phyloP scores from a whole-genome alignment of 2,888 invertebrate genomes.

The Ochlodes sylvanus region DNA sequence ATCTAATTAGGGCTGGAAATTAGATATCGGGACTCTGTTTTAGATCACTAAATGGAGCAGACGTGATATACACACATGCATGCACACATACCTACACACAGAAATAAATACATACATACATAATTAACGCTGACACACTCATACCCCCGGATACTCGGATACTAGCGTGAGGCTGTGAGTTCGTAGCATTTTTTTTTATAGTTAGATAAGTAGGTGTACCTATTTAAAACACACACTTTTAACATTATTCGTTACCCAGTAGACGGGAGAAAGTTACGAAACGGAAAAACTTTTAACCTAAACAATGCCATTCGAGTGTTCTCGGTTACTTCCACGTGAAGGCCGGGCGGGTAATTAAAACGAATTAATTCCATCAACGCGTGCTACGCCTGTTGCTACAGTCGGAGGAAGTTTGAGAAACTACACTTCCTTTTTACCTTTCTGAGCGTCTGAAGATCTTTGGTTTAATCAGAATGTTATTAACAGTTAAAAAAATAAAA shows the following conservation, averaged over 20 bases:
- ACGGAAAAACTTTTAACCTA: conserved; percentile 9
- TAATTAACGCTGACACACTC: no score
- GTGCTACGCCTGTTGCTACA: not conserved
- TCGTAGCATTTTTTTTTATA: not conserved
- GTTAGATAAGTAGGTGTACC: no score
- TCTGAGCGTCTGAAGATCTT: not conserved
- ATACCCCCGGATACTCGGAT: no score
- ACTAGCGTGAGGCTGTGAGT: no score
- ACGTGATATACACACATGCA: no score
- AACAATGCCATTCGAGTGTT: conserved; percentile 17
- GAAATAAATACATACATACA: no score
- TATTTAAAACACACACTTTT: no score
- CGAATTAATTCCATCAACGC: conserved; percentile 28
- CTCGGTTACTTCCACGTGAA: conserved; percentile 1
- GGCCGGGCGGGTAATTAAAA: conserved; percentile 26
- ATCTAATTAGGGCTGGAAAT: not conserved
- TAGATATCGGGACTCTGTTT: not conserved
- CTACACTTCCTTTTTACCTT: conserved; percentile 17
- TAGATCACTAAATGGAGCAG: no score
- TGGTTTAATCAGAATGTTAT: not conserved
- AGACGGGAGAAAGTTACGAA: conserved; percentile 19
- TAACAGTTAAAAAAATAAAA: no score
- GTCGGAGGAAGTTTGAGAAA: conserved; percentile 27
- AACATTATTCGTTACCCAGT: not conserved
- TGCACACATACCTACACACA: no score